Evolutionary conservation across 2,888 invertebrate genomes (phyloP), one percentile per base, ranked within the genome.

Genomic region (Meghimatium bilineatum): DNA sequence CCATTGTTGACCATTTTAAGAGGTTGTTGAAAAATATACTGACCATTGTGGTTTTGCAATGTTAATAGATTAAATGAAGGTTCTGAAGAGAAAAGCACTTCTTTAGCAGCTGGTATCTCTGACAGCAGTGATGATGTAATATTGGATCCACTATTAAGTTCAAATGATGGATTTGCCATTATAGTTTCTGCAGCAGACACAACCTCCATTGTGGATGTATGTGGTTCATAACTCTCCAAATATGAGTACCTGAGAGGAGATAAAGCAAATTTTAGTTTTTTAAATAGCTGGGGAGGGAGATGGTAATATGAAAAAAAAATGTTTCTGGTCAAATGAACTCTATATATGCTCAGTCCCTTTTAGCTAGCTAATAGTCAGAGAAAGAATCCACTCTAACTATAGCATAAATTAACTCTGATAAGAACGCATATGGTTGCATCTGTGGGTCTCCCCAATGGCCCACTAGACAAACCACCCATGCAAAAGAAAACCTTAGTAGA

Each of bases 11-110:
- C 52, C 17, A 67, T 69, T 60, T 69, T 80, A 20, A 75, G 49
- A 26, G 84, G 84, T 67, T 84, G 84, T 36, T 84, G 80, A 60
- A 84, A 76, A 60, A 84, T 32, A 26, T 80, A 72, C 60, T 80
- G 84, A 23, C 84, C 80, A 76, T 84, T 84, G 49, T 84, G 75
- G 23, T 67, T 80, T n/a, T 79, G 79, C 1, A 79, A 56, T 66
- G 77, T 78, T 36, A 84, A 74, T 20, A 80, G 49, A 52, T 67
- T 80, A 56, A 80, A n/a, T 32, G 82, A n/a, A 32, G 83, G 32
- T 17, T 34, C 52, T 29, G 66, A 38, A 34, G 66, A 71, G 12
- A 10, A 56, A 17, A 36, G 36, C 8, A 1, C 26, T 32, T 63
- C 38, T 20, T 5, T 52, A 32, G 66, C 12, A 36, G 74, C 56